phyloP scores from a whole-genome alignment of 2,113 vertebrate genomes.

The Spea bombifrons region DNA sequence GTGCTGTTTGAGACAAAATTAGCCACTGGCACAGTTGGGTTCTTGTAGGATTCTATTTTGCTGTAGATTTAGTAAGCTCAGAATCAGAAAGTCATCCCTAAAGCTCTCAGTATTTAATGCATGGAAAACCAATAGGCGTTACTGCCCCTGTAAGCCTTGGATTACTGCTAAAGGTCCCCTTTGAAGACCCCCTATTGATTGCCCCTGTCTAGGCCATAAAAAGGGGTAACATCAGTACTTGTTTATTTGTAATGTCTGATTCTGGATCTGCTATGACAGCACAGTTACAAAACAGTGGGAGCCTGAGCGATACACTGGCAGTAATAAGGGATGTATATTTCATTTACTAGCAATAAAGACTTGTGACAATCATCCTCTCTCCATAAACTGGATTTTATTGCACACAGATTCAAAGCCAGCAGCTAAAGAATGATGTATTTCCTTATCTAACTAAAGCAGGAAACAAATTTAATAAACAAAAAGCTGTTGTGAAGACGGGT shows the following conservation, averaged over 20 bases:
- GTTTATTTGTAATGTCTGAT: conserved; percentile 1
- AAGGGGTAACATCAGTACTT: neutral
- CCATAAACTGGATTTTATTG: conserved; percentile 44
- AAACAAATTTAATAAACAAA: conserved; percentile 41
- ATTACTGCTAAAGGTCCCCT: neutral
- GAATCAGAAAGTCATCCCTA: too few species aligned
- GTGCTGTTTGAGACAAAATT: too few species aligned
- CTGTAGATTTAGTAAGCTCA: too few species aligned
- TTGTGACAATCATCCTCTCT: conserved; percentile 37
- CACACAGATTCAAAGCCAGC: conserved; percentile 33
- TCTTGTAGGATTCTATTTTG: too few species aligned
- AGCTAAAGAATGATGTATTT: conserved; percentile 39
- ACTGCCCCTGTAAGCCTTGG: too few species aligned
- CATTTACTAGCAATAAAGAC: conserved; percentile 43
- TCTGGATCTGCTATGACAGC: neutral
- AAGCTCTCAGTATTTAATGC: too few species aligned
- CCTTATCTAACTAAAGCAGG: conserved; percentile 42
- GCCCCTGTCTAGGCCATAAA: neutral
- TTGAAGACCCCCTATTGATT: neutral
- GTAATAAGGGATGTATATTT: conserved; percentile 32
- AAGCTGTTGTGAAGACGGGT: conserved; percentile 30
- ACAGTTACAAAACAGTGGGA: neutral
- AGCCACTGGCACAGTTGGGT: too few species aligned
- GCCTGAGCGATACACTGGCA: conserved; percentile 13
- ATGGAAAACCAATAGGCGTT: too few species aligned